Base-by-base conservation (phyloP, 1,140 invertebrate genomes). In the Sitodiplosis mosellana region DNA sequence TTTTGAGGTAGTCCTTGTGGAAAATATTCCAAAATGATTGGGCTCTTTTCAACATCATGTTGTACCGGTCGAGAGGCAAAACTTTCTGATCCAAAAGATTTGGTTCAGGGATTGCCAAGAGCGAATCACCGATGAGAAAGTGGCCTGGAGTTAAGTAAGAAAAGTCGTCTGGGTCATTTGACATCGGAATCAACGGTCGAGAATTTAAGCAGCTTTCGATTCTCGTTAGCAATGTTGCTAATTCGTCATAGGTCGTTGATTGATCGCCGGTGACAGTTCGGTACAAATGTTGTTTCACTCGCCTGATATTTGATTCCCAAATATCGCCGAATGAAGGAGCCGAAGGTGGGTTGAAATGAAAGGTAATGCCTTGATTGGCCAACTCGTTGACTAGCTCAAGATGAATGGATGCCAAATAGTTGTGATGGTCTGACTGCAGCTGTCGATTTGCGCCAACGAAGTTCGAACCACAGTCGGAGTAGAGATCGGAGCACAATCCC, bases 391-490 rank as follows among this genome's bases (percentile, higher is more conserved):
- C n/a, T n/a, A n/a, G n/a, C n/a, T n/a, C n/a, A n/a, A n/a, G n/a
- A n/a, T n/a, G n/a, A n/a, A n/a, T n/a, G n/a, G n/a, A n/a, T n/a
- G n/a, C n/a, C n/a, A n/a, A n/a, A n/a, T n/a, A n/a, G n/a, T n/a
- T n/a, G n/a, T n/a, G n/a, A n/a, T n/a, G n/a, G n/a, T n/a, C n/a
- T 7, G 41, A 20, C 15, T 49, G 33, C 12, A 56, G 38, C 42
- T 56, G 41, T n/a, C 46, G 52, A 10, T 47, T 34, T 1, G 54
- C 51, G 5, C 55, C 55, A 10, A 52, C 33, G 47, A 57, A 59
- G 45, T 52, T 58, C 10, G 55, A 60, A 17, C 55, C 55, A 52
- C 57, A 59, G 47, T 64, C 64, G 18, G 50, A 55, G 33, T 52
- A 51, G 27, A 64, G 49, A 12, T 56, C 33, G 14, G 46, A 34